These are phyloP conservation scores for Anas bahamensis DNA, from an alignment of 2,797 vertebrate species.

Conservation along the genomic window DNA sequence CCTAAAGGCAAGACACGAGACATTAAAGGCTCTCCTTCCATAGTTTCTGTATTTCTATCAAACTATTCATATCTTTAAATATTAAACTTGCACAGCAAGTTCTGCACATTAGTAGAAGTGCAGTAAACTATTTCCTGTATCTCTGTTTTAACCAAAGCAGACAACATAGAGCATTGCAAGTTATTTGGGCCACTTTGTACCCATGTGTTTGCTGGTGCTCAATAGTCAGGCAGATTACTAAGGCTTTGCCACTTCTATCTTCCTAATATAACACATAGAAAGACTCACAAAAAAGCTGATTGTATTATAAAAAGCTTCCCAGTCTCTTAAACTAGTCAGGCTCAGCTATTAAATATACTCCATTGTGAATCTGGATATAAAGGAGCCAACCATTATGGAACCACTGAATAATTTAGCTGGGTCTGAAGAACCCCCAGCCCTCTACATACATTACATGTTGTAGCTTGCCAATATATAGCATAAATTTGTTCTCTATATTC, in stretches of 20 bases:
- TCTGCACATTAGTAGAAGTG: background rate
- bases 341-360: background rate
- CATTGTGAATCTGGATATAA: background rate
- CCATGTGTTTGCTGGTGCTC: background rate
- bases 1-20: background rate
- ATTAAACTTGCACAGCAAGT: background rate
- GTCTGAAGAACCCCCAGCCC: background rate
- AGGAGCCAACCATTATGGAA: background rate
- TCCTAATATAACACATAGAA: background rate
- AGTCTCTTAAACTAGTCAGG: background rate
- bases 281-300: background rate
- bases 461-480: background rate
- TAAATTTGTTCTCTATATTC: background rate
- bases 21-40: background rate
- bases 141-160: background rate
- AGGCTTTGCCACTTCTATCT: background rate
- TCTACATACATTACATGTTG: background rate
- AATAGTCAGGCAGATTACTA: background rate
- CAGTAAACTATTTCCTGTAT: background rate
- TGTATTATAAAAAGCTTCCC: background rate
- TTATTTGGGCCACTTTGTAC: background rate
- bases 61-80: background rate
- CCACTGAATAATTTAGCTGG: background rate
- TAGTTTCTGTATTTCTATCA: background rate
- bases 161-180: background rate